Base-by-base conservation (phyloP, 2,797 vertebrate species). In the Nyctibius grandis region DNA sequence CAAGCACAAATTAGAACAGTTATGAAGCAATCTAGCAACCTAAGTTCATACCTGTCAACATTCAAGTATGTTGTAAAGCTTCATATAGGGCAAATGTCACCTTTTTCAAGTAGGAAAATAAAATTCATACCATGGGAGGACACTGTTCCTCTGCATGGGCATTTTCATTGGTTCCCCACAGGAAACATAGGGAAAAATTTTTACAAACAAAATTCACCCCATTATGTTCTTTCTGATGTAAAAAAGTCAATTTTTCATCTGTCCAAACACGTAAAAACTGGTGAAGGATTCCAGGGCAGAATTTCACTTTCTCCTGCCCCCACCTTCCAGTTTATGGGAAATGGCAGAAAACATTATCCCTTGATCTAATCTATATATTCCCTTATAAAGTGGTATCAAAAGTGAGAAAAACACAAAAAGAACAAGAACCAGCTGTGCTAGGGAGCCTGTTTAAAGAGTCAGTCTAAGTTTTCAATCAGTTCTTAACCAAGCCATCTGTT, bases 341-440 rank as follows among this genome's bases (percentile, higher is more conserved):
- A 95, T 59, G 42, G 64, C 78, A 96, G 86, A 96, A 96, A 94
- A 91, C 53, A 85, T 76, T 85, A 91, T 89, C 68, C 78, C 72
- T 96, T 93, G 81, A 96, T 95, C 91, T 95, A 85, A 80, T 95
- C 72, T 93, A 77, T 92, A 87, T 89, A 83, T 84, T 92, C 57
- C 65, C 65, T 61, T 89, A 89, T 91, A 87, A 94, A 95, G 50
- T 74, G 69, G 48, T 57, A 94, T 68, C 89, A 86, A 89, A 96
- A 95, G 91, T 91, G 86, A 93, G 81, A 95, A 93, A 95, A 86
- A 88, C 88, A 95, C 64, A 93, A 88, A 57, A 91, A 85, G 92
- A 95, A 95, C 90, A 95, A 80, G 93, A 95, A 92, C 57, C 94
- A 94, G 88, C 90, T 95, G 90, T 94, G 51, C 60, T 89, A 79